Evolutionary conservation across 2,113 vertebrate species (phyloP), one percentile per base, ranked within the genome.

Genomic region (Eupsittula cactorum): DNA sequence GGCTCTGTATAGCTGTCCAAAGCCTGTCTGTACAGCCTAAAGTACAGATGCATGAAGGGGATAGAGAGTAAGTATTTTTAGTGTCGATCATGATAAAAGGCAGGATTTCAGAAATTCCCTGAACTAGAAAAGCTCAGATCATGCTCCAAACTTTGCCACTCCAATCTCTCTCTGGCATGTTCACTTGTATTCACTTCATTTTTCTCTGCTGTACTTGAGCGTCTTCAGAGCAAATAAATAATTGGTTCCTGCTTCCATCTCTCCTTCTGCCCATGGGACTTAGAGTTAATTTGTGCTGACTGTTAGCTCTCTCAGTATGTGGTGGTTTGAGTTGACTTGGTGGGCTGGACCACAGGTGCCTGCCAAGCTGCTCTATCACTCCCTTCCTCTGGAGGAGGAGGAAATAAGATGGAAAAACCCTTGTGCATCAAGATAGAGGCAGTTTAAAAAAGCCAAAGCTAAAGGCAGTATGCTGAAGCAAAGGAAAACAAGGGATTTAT

Each of bases 181-280:
- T 91, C 1, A 1, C 75, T 87, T 79, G n/a, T 80, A 90, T 95
- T 92, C 80, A 17, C 41, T 82, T 70, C 59, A 70, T 97, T 97
- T 96, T 80, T 96, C 89, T 65, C 41, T 92, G 78, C 82, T 88
- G 63, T 55, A 88, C 82, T 93, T 90, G 87, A 91, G 84, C 41
- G 59, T 80, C 63, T 94, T 96, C 93, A 93, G 90, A 85, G 82
- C 59, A 94, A 91, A 88, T 94, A 95, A 95, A 91, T 96, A 95
- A 96, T 95, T 88, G 78, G 78, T 90, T 96, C 49, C 87, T 90
- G 67, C 53, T 92, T 92, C 86, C 80, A 68, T 90, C 85, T 96
- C 53, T 82, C 75, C 71, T 91, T 91, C 60, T 90, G 90, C 87
- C 92, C 71, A 53, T 82, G 67, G 75, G 87, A 87, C 49, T 64